Conservation (phyloP, 2,888 invertebrate genomes). For the Leptinotarsa haldemani region DNA sequence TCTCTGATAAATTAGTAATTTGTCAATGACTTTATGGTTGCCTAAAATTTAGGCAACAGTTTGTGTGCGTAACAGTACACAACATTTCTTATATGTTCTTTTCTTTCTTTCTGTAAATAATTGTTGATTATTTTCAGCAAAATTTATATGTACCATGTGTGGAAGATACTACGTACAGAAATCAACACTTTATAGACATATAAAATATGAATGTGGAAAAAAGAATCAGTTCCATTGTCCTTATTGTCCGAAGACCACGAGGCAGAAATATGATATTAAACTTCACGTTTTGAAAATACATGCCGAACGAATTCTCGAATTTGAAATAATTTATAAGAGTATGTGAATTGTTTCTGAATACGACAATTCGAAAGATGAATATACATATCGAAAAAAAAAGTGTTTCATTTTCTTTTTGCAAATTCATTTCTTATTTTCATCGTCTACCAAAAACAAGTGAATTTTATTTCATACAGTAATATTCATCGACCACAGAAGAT, state of each 20-base stretch:
- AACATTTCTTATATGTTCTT: no score
- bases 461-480: no score
- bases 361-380: neutral
- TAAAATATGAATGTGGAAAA: slow-evolving; percentile 49
- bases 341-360: slow-evolving; percentile 14
- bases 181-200: slow-evolving; percentile 47
- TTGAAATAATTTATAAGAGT: slow-evolving; percentile 34
- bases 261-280: slow-evolving; percentile 50
- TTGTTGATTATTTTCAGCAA: slow-evolving; percentile 21
- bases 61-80: no score
- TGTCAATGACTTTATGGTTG: no score
- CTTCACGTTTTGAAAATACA: slow-evolving; percentile 47
- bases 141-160: slow-evolving; percentile 71
- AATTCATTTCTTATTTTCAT: no score
- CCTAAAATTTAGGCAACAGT: no score
- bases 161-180: slow-evolving; percentile 81
- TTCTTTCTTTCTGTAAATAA: neutral
- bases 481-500: no score
- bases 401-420: neutral
- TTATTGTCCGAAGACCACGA: slow-evolving; percentile 43
- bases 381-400: neutral
- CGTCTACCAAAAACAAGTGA: no score
- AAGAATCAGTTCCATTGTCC: slow-evolving; percentile 46
- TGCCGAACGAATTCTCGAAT: slow-evolving; percentile 40
- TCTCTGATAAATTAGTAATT: no score